These are phyloP conservation scores for Muscicapa comitata DNA, from an alignment of 2,797 vertebrate species.

Conservation along the genomic window DNA sequence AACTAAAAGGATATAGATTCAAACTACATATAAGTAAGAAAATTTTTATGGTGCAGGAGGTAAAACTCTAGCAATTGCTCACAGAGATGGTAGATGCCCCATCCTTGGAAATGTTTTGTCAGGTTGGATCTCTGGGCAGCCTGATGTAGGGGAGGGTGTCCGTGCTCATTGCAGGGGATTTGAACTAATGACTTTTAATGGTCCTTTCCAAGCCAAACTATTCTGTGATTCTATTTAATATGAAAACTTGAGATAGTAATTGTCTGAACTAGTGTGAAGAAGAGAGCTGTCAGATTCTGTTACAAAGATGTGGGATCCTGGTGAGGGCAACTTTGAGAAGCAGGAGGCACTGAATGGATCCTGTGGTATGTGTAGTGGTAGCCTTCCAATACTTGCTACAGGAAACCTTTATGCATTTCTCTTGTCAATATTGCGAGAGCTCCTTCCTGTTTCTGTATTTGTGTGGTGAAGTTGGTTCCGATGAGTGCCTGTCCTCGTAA, in stretches of 20 bases:
- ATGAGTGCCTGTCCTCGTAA: not conserved
- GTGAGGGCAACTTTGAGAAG: not conserved
- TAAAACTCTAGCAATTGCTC: not conserved
- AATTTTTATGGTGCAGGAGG: not conserved
- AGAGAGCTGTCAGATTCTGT: not conserved
- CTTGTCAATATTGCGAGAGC: not conserved
- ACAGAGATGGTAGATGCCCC: too few species aligned
- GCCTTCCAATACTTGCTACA: not conserved
- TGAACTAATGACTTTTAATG: not conserved
- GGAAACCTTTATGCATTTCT: not conserved
- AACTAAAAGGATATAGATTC: not conserved
- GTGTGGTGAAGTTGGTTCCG: not conserved
- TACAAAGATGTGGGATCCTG: not conserved
- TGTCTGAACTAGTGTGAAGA: not conserved
- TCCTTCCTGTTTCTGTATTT: not conserved
- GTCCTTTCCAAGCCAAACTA: not conserved
- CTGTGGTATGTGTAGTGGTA: not conserved
- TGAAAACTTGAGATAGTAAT: not conserved
- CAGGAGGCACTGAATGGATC: not conserved
- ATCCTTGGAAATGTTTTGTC: not conserved
- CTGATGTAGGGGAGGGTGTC: not conserved
- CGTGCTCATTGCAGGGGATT: fast-evolving
- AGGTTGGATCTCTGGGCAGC: not conserved
- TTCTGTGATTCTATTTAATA: not conserved
- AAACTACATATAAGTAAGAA: not conserved